Percentiles rank a stretch among this genome's conserved stretches.
These are phyloP conservation scores for Acromyrmex heyeri DNA, from an alignment of 1,140 invertebrate species.

Conservation along the genomic window DNA sequence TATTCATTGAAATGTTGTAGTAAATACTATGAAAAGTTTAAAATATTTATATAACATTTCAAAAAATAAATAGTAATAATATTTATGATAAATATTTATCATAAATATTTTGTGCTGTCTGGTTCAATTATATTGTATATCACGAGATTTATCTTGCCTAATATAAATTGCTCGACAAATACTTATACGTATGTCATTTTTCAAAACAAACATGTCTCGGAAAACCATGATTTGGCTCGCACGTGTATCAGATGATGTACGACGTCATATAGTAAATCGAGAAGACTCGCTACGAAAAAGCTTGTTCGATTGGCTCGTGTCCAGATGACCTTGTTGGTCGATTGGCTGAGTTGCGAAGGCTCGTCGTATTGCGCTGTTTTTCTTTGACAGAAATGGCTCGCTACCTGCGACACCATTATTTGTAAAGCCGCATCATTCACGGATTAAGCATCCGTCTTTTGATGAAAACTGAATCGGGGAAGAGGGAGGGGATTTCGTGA, in stretches of 20 bases:
- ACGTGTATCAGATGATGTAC: constrained; percentile 5
- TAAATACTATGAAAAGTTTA: too few relatives aligned
- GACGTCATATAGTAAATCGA: constrained; percentile 24
- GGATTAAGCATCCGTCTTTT: background rate
- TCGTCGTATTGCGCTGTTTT: background rate
- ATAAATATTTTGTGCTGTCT: too few relatives aligned
- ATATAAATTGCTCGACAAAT: background rate
- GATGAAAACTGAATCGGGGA: background rate
- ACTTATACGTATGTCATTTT: background rate
- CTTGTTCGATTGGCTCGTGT: background rate
- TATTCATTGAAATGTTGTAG: too few relatives aligned
- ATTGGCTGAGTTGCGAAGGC: constrained; percentile 14
- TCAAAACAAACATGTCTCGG: background rate
- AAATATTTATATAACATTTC: too few relatives aligned
- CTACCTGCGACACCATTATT: background rate
- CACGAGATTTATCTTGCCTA: background rate
- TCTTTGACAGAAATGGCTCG: constrained; percentile 9
- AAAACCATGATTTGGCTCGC: background rate
- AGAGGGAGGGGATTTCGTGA: background rate
- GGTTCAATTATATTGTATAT: background rate
- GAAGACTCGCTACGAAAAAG: constrained; percentile 12
- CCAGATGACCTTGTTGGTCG: background rate
- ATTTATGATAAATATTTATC: too few relatives aligned
- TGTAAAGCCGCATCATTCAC: background rate
- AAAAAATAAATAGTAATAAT: too few relatives aligned